Base-by-base conservation (phyloP, 2,888 invertebrate species). In the Glaucopsyche alexis region DNA sequence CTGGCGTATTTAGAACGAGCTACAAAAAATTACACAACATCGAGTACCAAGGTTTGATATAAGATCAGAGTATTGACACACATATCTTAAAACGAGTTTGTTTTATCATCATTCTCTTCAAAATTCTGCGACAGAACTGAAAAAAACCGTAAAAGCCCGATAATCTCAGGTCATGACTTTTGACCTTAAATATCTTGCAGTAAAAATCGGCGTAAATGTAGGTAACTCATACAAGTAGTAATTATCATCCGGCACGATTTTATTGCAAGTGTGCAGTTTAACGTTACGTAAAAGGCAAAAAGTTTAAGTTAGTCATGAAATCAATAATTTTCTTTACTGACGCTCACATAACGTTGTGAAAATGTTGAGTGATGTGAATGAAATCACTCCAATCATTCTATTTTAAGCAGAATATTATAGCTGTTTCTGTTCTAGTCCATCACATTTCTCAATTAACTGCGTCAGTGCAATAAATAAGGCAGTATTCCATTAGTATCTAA, bases 1-100 rank as follows among this genome's bases (percentile, higher is more conserved):
- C 69, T 49, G 69, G 69, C 69, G 69, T 69, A 69, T 69, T 69
- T 69, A 69, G 69, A 69, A 69, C 69, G 49, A 69, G 69, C 69
- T 19, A 49, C 69, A 69, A 69, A 69, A 69, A 69, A 69, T 69
- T 69, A 69, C 69, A 69, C 69, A 69, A 69, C 69, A 47, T 47
- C 69, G 19, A 69, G 69, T 69, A 69, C 69, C 69, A 69, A 69
- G 69, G 69, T 69, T 69, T 69, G 69, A 49, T 69, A 69, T 69
- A 69, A 69, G 69, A 69, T 69, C 69, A 14, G 67, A 67, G 69
- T 47, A 69, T 69, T 69, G 49, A 69, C 69, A 69, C 69, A 69
- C 69, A 69, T 69, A 47, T 49, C 69, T 69, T 14, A 69, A 69
- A 69, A 69, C 69, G 45, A 13, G 69, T 69, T 69, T 49, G 45